Evolutionary conservation across 2,113 vertebrate species (phyloP).

Genomic region (Poecilia latipinna): DNA sequence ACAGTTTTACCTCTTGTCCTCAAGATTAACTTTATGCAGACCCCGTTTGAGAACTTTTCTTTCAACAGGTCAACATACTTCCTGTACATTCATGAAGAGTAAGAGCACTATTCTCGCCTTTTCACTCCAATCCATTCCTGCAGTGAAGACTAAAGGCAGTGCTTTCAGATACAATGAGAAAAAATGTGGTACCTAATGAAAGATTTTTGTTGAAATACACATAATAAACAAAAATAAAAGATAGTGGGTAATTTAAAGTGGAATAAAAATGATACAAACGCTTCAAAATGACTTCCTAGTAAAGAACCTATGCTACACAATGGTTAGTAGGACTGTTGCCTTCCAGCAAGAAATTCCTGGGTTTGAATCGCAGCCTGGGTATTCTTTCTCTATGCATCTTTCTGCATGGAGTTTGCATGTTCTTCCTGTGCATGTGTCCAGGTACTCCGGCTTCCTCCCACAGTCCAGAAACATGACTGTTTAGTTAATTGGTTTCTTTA

Average conservation of each 20-base stretch:
- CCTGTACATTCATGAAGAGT: conserved; percentile 11
- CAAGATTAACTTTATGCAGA: conserved; percentile 22
- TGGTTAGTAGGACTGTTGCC: too few species aligned
- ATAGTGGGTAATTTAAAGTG: not conserved
- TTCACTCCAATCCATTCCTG: not conserved
- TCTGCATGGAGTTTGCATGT: too few species aligned
- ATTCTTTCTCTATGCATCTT: too few species aligned
- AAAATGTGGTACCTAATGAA: not conserved
- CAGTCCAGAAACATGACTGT: too few species aligned
- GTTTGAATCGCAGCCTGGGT: too few species aligned
- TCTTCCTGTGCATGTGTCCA: too few species aligned
- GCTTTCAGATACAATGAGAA: conserved; percentile 5
- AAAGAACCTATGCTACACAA: not conserved
- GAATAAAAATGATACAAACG: not conserved
- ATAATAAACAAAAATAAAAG: not conserved
- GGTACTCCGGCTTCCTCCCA: too few species aligned
- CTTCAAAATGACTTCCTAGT: not conserved
- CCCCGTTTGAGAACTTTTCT: conserved; percentile 2
- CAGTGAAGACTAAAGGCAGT: not conserved
- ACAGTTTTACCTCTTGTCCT: conserved; percentile 13
- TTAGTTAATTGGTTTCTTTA: too few species aligned
- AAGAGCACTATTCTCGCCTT: not conserved
- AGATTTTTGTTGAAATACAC: too few species aligned
- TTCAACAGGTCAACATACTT: not conserved
- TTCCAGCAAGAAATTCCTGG: too few species aligned